Evolutionary conservation across 2,888 invertebrate species (phyloP).

Genomic region (Camptogramma bilineatum): DNA sequence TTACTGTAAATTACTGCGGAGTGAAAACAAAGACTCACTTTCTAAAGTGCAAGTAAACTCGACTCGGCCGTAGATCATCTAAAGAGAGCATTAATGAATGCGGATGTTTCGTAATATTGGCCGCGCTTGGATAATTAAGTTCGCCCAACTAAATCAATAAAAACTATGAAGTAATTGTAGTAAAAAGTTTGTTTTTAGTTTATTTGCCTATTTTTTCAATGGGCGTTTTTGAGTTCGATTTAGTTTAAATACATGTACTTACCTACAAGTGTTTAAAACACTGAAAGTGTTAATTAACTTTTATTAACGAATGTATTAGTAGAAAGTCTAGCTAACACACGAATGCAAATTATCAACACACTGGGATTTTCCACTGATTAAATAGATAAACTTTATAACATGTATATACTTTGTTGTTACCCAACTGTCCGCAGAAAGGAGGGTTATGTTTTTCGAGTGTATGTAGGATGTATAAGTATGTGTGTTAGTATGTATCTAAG

Average conservation of each 20-base stretch:
- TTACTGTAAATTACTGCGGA: slow-evolving; percentile 75
- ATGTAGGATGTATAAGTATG: no score
- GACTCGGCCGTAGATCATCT: slow-evolving; percentile 65
- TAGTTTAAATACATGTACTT: no score
- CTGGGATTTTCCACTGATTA: slow-evolving; percentile 12
- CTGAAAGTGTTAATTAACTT: neutral
- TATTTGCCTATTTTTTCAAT: no score
- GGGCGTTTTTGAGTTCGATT: no score
- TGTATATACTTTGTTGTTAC: neutral
- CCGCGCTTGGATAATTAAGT: slow-evolving; percentile 5
- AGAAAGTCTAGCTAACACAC: neutral
- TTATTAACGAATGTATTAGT: neutral
- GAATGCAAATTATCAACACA: slow-evolving; percentile 1
- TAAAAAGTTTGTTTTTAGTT: no score
- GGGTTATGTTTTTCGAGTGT: no score
- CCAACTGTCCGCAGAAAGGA: no score
- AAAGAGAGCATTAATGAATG: slow-evolving; percentile 62
- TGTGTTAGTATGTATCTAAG: no score
- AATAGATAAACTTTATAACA: slow-evolving; percentile 1
- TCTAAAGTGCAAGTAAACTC: slow-evolving; percentile 74
- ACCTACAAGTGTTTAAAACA: neutral
- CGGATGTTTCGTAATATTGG: slow-evolving; percentile 65
- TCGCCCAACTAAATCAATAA: neutral
- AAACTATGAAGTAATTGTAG: neutral
- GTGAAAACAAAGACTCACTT: slow-evolving; percentile 82